These are phyloP conservation scores for Acleris literana DNA, from an alignment of 2,888 invertebrate genomes.

Conservation along the genomic window DNA sequence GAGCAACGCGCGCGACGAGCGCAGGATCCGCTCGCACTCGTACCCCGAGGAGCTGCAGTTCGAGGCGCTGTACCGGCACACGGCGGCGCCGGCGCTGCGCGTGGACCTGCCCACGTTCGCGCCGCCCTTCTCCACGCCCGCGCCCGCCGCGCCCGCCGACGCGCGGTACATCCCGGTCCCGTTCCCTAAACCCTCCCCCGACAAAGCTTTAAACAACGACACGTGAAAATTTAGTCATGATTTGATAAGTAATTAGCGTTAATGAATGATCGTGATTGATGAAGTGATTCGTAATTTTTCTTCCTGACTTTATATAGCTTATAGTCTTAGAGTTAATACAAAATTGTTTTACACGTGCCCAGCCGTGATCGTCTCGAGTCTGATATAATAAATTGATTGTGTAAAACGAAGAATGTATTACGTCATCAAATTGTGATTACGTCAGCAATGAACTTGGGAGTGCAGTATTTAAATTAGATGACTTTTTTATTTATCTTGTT, in stretches of 20 bases:
- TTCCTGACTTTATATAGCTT: not conserved
- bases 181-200: conserved; percentile 50
- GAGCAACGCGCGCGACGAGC: conserved; percentile 76
- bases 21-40: conserved; percentile 77
- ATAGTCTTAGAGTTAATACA: conserved; percentile 2
- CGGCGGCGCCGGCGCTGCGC: conserved; percentile 68
- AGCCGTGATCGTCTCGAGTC: too few species aligned
- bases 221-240: conserved; percentile 42
- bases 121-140: conserved; percentile 63
- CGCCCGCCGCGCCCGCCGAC: conserved; percentile 51
- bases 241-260: conserved; percentile 23
- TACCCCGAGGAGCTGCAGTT: conserved; percentile 80
- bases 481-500: conserved; percentile 15
- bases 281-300: conserved; percentile 23
- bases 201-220: conserved; percentile 44
- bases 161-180: conserved; percentile 64
- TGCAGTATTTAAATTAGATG: not conserved
- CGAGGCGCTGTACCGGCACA: conserved; percentile 75
- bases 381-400: too few species aligned
- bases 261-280: conserved; percentile 18
- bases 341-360: too few species aligned
- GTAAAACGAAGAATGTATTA: too few species aligned
- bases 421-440: too few species aligned
- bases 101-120: conserved; percentile 85
- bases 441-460: not conserved